Evolutionary conservation across 2,888 invertebrate genomes (phyloP), one percentile per base, ranked within the genome.

Genomic region (Sinotaia quadrata): DNA sequence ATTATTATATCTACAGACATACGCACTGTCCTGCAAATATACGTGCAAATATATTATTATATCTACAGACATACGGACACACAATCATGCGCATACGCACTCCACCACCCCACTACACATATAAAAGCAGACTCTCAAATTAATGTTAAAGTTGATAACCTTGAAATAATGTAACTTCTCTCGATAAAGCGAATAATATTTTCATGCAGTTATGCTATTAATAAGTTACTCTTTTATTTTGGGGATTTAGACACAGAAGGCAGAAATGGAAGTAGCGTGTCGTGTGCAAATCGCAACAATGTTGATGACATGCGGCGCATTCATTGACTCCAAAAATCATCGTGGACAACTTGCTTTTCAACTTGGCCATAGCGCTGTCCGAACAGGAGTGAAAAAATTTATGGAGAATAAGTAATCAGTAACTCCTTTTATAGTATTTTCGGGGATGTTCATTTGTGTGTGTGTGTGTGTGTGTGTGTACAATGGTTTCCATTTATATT

Each of bases 221-320:
- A n/a, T n/a, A n/a, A n/a, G n/a, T n/a, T n/a, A n/a, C n/a, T n/a
- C n/a, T n/a, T n/a, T n/a, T n/a, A n/a, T n/a, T n/a, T n/a, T n/a
- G n/a, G n/a, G n/a, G n/a, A n/a, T n/a, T n/a, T n/a, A n/a, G 63
- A 63, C 4, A 0, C 12, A 18, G 2, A 15, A 15, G 2, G 36
- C 29, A 7, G 54, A 24, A 24, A 2, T 54, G 54, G 54, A 29
- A 8, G 27, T 27, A 2, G 29, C 52, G 18, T 41, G 33, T 7
- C 37, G 63, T 5, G 31, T 63, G 10, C 51, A 52, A 21, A 63
- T 63, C n/a, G 63, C 54, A 21, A 54, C 27, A n/a, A 37, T 63
- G 41, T 54, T 63, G 5, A 63, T 63, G n/a, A 63, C 37, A 31
- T 31, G 18, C 12, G 63, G 63, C 12, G 63, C 63, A n/a, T 54